These are phyloP conservation scores for Sebastes itinus DNA, from an alignment of 2,797 vertebrate genomes.

Conservation along the genomic window DNA sequence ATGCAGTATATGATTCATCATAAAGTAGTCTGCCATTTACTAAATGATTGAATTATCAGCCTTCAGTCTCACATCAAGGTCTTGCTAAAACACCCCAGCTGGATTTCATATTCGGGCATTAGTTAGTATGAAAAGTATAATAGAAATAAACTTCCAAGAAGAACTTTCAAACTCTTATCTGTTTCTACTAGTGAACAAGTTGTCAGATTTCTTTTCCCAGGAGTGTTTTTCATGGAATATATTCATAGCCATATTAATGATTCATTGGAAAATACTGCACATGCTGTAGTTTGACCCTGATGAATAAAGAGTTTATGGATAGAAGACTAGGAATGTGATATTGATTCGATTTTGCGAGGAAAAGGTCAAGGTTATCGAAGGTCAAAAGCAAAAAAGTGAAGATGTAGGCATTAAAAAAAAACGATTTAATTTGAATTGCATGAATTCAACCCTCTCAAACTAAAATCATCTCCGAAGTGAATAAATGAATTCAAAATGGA, in stretches of 20 bases:
- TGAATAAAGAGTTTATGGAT: slow-evolving; percentile 24
- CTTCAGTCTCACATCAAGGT: slow-evolving; percentile 41
- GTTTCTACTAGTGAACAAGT: slow-evolving; percentile 24
- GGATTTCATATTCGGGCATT: slow-evolving; percentile 11
- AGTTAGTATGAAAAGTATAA: slow-evolving; percentile 32
- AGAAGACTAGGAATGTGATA: slow-evolving; percentile 24
- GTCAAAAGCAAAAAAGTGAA: slow-evolving; percentile 23
- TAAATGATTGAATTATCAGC: slow-evolving; percentile 4
- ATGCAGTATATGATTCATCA: not conserved
- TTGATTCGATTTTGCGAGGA: slow-evolving; percentile 17
- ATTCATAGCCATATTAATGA: slow-evolving; percentile 29
- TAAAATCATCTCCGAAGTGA: slow-evolving; percentile 19
- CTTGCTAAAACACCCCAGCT: slow-evolving; percentile 26
- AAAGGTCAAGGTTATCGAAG: slow-evolving; percentile 9
- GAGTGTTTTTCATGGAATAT: slow-evolving; percentile 19
- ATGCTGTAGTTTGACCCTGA: slow-evolving; percentile 26
- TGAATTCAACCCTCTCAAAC: slow-evolving; percentile 5
- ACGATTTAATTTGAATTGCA: slow-evolving; percentile 17
- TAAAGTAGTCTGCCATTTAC: not conserved
- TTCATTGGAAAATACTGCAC: slow-evolving; percentile 12
- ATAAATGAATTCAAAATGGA: slow-evolving; percentile 29
- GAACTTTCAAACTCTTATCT: slow-evolving; percentile 14
- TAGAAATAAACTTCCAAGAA: slow-evolving; percentile 53
- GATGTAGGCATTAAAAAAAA: not conserved
- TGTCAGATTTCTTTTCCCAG: slow-evolving; percentile 17